phyloP scores from a whole-genome alignment of 2,113 vertebrate species.

The Crocuta crocuta region DNA sequence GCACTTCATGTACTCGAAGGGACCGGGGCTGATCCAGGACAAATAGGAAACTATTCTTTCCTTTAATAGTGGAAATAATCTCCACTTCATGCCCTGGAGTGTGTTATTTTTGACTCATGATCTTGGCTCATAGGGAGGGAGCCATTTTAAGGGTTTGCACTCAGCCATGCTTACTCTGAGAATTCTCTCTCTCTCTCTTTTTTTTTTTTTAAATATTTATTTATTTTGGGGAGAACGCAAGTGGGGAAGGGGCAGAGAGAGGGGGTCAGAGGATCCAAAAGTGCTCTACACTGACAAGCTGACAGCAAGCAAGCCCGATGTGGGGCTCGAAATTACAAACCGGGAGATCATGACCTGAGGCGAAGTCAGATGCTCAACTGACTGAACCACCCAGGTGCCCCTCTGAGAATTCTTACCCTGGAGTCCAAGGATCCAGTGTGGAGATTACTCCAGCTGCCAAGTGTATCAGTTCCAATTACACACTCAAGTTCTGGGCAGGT shows the following conservation, averaged over 20 bases:
- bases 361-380: no score
- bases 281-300: no score
- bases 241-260: no score
- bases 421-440: background rate
- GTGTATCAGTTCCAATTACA: background rate
- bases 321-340: no score
- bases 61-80: background rate
- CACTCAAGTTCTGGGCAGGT: background rate
- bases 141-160: background rate
- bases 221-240: no score
- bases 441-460: background rate
- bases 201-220: no score
- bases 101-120: background rate
- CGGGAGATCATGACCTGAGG: no score
- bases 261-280: no score
- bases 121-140: background rate
- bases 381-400: no score
- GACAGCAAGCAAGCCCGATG: no score
- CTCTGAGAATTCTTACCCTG: no score
- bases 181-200: background rate
- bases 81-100: background rate
- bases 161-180: background rate
- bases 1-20: background rate
- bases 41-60: background rate
- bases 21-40: background rate